phyloP scores from a whole-genome alignment of 2,888 invertebrate species.

The Rhogogaster chlorosoma region DNA sequence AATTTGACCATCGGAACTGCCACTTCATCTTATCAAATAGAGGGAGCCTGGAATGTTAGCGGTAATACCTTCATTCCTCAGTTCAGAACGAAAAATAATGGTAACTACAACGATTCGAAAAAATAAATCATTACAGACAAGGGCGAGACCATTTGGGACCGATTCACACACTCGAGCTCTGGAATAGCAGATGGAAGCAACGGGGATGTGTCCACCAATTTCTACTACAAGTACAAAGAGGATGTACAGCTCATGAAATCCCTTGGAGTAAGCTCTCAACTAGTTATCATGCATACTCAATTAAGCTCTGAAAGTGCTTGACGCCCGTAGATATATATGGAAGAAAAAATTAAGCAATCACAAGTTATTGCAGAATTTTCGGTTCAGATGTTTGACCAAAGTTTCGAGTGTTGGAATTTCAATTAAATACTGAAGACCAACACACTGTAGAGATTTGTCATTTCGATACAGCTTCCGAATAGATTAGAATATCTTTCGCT shows the following conservation, averaged over 20 bases:
- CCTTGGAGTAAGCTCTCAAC: not conserved
- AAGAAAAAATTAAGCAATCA: constrained; percentile 79
- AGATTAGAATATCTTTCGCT: not conserved
- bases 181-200: not conserved
- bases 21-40: constrained; percentile 79
- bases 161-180: not conserved
- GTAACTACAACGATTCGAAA: not conserved
- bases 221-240: not conserved
- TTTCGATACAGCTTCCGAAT: not conserved
- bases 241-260: not conserved
- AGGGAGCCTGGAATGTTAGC: constrained; percentile 80
- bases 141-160: not conserved
- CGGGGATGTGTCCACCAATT: not conserved
- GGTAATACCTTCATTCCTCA: constrained; percentile 65
- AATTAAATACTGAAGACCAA: not conserved
- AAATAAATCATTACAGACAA: constrained; percentile 1
- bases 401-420: constrained; percentile 68
- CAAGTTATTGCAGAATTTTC: not conserved
- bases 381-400: not conserved
- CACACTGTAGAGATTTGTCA: not conserved
- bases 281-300: not conserved
- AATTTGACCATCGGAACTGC: constrained; percentile 66
- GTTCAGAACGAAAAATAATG: not conserved
- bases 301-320: constrained; percentile 58
- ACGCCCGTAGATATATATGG: constrained; percentile 72